phyloP scores from a whole-genome alignment of 2,113 vertebrate species.

The Amia ocellicauda region DNA sequence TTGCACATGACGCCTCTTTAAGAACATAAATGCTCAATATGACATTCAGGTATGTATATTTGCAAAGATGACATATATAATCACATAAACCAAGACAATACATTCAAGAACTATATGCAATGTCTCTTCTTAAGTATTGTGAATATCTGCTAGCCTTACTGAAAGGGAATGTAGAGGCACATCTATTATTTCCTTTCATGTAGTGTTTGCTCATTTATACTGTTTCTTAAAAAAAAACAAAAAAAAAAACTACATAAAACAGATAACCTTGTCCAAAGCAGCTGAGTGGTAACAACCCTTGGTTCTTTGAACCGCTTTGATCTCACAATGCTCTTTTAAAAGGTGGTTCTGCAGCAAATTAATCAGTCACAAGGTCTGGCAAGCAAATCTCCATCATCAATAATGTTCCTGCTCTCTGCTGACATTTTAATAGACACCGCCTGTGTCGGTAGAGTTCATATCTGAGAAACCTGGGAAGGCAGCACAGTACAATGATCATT shows the following conservation, averaged over 20 bases:
- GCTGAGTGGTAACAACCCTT: conserved; percentile 2
- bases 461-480: neutral
- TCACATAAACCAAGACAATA: too few species aligned
- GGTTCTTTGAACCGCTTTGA: conserved; percentile 11
- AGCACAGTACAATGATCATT: neutral
- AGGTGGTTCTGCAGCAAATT: conserved; percentile 15
- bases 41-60: too few species aligned
- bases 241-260: conserved; percentile 1
- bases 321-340: conserved; percentile 18
- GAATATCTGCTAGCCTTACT: too few species aligned
- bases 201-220: conserved; percentile 2
- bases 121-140: too few species aligned
- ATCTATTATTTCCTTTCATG: too few species aligned
- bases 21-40: too few species aligned
- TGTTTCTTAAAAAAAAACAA: too few species aligned
- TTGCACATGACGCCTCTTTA: too few species aligned
- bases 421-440: neutral
- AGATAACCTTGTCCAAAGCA: neutral
- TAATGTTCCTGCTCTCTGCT: conserved; percentile 6
- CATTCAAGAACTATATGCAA: too few species aligned
- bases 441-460: neutral
- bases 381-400: conserved; percentile 11
- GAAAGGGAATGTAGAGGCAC: too few species aligned
- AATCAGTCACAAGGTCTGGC: conserved; percentile 9
- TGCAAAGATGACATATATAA: too few species aligned